A percentile compares a stretch with the other conserved stretches of the same genome.
phyloP scores from a whole-genome alignment of 35 echinoderm and acorn worm species.

The Apostichopus californicus region DNA sequence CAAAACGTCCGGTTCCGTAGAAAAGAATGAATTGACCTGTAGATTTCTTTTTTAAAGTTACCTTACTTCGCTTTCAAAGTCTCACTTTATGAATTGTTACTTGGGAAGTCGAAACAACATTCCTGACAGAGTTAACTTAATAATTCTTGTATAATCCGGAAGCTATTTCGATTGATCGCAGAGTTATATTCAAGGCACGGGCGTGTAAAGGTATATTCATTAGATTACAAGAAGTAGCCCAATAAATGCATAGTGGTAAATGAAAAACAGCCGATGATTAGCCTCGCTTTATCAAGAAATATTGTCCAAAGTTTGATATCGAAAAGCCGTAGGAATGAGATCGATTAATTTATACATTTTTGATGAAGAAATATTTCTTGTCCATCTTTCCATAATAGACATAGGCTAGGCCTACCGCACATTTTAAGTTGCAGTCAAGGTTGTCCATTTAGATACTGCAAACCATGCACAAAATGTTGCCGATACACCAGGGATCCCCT shows the following conservation, averaged over 20 bases:
- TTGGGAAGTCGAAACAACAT: no score
- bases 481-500: slow-evolving; percentile 31
- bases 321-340: background rate
- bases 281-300: background rate
- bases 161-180: background rate
- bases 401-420: background rate
- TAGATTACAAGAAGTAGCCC: background rate
- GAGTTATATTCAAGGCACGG: background rate
- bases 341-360: background rate
- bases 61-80: no score
- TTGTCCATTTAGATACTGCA: background rate
- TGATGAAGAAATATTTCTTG: background rate
- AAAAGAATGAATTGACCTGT: no score
- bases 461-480: slow-evolving; percentile 15
- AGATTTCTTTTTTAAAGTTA: no score
- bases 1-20: no score
- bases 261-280: background rate
- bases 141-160: background rate
- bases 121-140: background rate
- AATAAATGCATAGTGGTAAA: background rate
- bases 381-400: background rate
- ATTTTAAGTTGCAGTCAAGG: slow-evolving; percentile 3
- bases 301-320: background rate
- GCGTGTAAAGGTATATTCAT: background rate
- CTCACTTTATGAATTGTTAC: no score